Evolutionary conservation across 92 coral and sea anemone genomes (phyloP), one percentile per base, ranked within the genome.

Genomic region (Plumapathes pennacea): DNA sequence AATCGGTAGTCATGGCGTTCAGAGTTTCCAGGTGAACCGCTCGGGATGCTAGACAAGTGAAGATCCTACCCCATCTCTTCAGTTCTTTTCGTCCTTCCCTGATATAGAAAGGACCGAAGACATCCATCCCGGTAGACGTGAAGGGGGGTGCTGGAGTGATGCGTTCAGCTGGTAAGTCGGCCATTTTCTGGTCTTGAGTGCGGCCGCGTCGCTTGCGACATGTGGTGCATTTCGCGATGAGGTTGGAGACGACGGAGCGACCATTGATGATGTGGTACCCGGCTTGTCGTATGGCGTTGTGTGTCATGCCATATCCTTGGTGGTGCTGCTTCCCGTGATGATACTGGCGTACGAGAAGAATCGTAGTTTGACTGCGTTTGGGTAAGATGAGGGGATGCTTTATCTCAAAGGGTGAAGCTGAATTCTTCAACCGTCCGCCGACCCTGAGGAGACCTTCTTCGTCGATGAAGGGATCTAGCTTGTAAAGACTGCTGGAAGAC

Each of bases 381-480:
- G 77, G 77, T 29, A 76, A 61, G 50, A 76, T 57, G 5, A 77
- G 46, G n/a, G 77, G 78, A 38, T 77, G 77, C 37, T 68, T 77
- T 24, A 54, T 54, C 17, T 60, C 60, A 31, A 48, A 69, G 6
- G 76, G 64, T 53, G 45, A 51, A 15, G 64, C 62, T 30, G 54
- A 42, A 37, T 41, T 51, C 25, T 61, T 24, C 14, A 76, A 34
- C 11, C 76, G 65, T 20, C 83, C 83, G 10, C 76, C 77, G 12
- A 76, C 83, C 59, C 83, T 56, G 57, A 75, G 67, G 24, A 75
- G 82, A 33, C 82, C 74, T 30, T 64, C 51, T 25, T 63, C 46
- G 52, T 76, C 76, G 15, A 67, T 17, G 46, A 76, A 76, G 19
- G 83, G 83, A 36, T 50, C 64, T 27, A 72, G 50, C 22, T 54